Percentiles rank a stretch among this genome's conserved stretches.
These are phyloP conservation scores for Hirtodrosophila trivittata DNA, from an alignment of 2,888 invertebrate species.

Conservation along the genomic window DNA sequence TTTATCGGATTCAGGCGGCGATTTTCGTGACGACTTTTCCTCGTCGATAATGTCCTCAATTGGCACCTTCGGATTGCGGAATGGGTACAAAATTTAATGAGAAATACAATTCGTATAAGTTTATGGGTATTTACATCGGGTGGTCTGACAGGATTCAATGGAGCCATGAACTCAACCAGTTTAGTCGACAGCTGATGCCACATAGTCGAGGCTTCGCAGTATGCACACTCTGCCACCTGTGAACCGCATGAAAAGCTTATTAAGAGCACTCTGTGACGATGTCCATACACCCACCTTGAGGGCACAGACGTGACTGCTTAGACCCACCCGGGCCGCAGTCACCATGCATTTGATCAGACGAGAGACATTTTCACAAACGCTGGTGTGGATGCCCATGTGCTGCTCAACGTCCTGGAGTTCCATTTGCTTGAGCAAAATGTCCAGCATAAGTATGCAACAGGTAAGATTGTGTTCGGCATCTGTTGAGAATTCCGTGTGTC, in stretches of 20 bases:
- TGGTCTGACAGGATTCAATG: conserved; percentile 89
- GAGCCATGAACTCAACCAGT: conserved; percentile 91
- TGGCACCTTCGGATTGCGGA: conserved; percentile 84
- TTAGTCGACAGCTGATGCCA: conserved; percentile 96
- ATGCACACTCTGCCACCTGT: conserved; percentile 89
- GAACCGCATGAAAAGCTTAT: background rate
- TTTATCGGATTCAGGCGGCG: conserved; percentile 89
- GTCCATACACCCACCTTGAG: conserved; percentile 80
- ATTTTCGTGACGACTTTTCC: conserved; percentile 86
- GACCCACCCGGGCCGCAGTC: conserved; percentile 89
- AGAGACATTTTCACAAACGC: conserved; percentile 89
- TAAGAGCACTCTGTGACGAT: too few species aligned
- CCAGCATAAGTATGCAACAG: conserved; percentile 98
- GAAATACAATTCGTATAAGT: background rate
- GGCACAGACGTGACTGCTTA: conserved; percentile 86
- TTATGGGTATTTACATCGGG: conserved; percentile 87
- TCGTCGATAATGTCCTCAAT: conserved; percentile 89
- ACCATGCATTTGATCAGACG: conserved; percentile 91
- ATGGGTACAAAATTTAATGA: too few species aligned
- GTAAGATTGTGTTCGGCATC: conserved; percentile 92
- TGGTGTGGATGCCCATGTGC: conserved; percentile 91
- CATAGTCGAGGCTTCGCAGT: conserved; percentile 96
- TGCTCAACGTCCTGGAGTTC: conserved; percentile 93
- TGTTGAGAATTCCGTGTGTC: conserved; percentile 88
- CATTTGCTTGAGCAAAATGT: conserved; percentile 97